Conservation (phyloP, 2,797 vertebrate species). For the Pogoniulus pusillus region DNA sequence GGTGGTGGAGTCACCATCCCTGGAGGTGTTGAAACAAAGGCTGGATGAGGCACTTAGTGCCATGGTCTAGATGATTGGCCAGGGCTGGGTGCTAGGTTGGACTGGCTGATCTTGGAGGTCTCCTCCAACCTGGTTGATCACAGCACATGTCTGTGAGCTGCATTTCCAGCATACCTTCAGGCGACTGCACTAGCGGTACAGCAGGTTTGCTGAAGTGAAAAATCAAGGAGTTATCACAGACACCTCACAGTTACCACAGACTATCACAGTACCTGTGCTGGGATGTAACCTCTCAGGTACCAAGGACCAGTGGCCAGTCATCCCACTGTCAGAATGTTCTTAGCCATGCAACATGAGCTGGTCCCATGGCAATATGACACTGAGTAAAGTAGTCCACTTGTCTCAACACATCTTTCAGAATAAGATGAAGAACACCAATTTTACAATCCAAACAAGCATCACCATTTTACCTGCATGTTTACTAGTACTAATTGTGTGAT, state of each 20-base stretch:
- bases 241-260: too few species aligned
- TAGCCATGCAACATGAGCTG: rapidly evolving
- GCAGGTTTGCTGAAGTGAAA: not conserved
- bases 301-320: not conserved
- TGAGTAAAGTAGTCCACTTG: not conserved
- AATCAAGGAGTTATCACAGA: not conserved
- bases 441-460: not conserved
- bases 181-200: not conserved
- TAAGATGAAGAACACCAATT: not conserved
- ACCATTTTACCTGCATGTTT: constrained; percentile 13
- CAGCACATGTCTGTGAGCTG: not conserved
- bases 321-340: not conserved
- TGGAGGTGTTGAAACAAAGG: too few species aligned
- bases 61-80: too few species aligned
- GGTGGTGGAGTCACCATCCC: too few species aligned
- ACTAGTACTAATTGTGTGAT: constrained; percentile 16
- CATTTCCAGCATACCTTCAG: not conserved
- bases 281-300: rapidly evolving
- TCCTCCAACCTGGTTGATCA: too few species aligned
- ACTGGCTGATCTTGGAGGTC: too few species aligned
- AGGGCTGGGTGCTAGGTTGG: too few species aligned
- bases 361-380: rapidly evolving
- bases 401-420: not conserved
- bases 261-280: not conserved
- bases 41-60: too few species aligned